phyloP scores from a whole-genome alignment of 2,113 vertebrate species.

The Scophthalmus maximus region DNA sequence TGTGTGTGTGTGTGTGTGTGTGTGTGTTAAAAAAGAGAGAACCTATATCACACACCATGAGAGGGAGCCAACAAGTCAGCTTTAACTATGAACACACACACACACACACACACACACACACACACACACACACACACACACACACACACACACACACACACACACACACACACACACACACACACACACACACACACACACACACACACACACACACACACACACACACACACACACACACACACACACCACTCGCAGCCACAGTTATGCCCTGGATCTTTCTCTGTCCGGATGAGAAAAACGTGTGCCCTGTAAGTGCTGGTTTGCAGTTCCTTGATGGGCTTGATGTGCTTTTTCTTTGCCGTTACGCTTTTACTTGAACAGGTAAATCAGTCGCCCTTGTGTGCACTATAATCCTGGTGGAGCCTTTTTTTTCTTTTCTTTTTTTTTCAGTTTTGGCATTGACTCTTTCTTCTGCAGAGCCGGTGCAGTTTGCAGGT shows the following conservation, averaged over 20 bases:
- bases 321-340: neutral
- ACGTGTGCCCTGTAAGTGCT: neutral
- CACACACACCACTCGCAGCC: neutral
- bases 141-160: neutral
- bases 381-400: slow-evolving; percentile 9
- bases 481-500: slow-evolving; percentile 59
- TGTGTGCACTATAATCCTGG: neutral
- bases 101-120: neutral
- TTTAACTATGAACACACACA: slow-evolving; percentile 10
- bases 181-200: slow-evolving; percentile 10
- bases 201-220: neutral
- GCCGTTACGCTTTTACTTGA: neutral
- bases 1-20: slow-evolving; percentile 16
- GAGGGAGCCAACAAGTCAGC: slow-evolving; percentile 51
- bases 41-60: slow-evolving; percentile 26
- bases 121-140: slow-evolving; percentile 5
- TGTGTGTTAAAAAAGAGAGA: too few relatives aligned
- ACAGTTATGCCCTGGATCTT: neutral
- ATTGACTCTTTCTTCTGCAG: slow-evolving; percentile 36
- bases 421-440: slow-evolving; percentile 30
- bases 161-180: neutral
- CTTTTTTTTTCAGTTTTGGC: too few relatives aligned
- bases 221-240: neutral
- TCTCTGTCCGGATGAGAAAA: neutral
- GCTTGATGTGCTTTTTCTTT: neutral